phyloP scores from a whole-genome alignment of 1,140 invertebrate species.

The Aphelinus certus region DNA sequence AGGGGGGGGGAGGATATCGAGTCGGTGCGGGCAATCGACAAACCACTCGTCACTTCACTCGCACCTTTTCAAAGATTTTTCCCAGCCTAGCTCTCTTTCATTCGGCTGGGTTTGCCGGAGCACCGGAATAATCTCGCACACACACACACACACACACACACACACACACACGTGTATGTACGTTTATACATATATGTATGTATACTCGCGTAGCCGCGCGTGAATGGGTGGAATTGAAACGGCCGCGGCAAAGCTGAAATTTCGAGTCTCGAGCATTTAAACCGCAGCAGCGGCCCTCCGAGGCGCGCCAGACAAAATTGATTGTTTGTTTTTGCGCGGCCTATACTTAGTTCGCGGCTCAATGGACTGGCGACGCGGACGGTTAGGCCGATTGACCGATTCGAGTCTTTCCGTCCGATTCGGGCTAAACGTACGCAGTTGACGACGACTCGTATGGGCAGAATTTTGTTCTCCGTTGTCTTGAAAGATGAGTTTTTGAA shows the following conservation, averaged over 20 bases:
- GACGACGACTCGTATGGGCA: too few relatives aligned
- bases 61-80: constrained; percentile 7
- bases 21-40: neutral
- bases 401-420: too few relatives aligned
- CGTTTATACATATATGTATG: neutral
- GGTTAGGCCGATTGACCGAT: too few relatives aligned
- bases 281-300: too few relatives aligned
- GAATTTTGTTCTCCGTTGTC: too few relatives aligned
- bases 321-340: too few relatives aligned
- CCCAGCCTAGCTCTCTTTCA: constrained; percentile 9
- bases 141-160: neutral
- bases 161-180: neutral
- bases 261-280: too few relatives aligned
- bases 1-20: neutral
- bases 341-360: too few relatives aligned
- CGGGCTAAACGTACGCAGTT: too few relatives aligned
- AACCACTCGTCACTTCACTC: constrained; percentile 1
- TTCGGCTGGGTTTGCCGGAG: neutral
- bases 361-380: too few relatives aligned
- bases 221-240: constrained; percentile 24
- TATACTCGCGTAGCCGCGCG: neutral
- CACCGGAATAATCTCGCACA: neutral
- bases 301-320: too few relatives aligned
- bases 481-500: too few relatives aligned
- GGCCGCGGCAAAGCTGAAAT: neutral